phyloP scores from a whole-genome alignment of 2,888 invertebrate species.

The Rapana venosa region DNA sequence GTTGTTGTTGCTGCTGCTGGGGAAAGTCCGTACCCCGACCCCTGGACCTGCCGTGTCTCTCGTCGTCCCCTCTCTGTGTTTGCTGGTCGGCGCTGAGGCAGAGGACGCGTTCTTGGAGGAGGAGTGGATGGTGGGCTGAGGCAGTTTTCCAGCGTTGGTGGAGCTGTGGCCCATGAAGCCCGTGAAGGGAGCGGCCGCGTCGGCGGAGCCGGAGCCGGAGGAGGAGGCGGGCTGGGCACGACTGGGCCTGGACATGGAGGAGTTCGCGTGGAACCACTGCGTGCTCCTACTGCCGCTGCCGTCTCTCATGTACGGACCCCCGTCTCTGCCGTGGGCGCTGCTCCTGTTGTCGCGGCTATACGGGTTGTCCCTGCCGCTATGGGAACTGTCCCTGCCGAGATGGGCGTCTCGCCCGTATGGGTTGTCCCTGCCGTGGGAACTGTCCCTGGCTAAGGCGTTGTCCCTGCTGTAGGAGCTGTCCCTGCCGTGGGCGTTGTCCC shows the following conservation, averaged over 20 bases:
- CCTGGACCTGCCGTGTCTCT: neutral
- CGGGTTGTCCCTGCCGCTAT: neutral
- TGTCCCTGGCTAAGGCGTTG: neutral
- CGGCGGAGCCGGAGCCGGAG: neutral
- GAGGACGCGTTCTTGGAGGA: neutral
- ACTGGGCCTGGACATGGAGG: neutral
- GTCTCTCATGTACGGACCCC: neutral
- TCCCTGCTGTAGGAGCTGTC: neutral
- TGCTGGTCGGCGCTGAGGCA: neutral
- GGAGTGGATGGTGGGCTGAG: neutral
- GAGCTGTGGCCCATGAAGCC: neutral
- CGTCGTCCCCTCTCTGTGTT: neutral
- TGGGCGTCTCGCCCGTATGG: no score
- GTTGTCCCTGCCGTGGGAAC: conserved; percentile 1
- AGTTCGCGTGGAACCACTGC: neutral
- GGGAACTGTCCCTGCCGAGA: no score
- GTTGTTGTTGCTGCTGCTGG: neutral
- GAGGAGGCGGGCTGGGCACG: neutral
- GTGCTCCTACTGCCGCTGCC: neutral
- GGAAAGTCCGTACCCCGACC: neutral
- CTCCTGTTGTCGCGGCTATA: neutral
- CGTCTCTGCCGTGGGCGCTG: neutral
- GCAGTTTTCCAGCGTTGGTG: neutral
- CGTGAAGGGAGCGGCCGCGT: neutral
- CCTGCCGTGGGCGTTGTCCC: no score